A percentile compares a stretch with the other conserved stretches of the same genome.
These are phyloP conservation scores for Emydoidea blandingii DNA, from an alignment of 2,797 vertebrate genomes.

Conservation along the genomic window DNA sequence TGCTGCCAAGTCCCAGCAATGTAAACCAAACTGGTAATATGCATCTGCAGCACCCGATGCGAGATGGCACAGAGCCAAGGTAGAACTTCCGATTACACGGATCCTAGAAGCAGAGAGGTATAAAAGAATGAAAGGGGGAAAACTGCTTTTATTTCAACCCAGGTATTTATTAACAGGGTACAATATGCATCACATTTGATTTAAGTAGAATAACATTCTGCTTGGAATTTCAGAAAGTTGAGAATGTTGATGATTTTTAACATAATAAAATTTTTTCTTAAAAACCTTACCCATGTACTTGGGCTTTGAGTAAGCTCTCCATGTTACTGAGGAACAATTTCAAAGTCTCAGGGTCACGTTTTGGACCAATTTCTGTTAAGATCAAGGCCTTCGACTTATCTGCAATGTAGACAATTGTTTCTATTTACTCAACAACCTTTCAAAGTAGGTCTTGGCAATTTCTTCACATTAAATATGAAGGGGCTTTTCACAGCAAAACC, in stretches of 20 bases:
- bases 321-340: constrained; percentile 89
- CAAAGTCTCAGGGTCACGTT: constrained; percentile 87
- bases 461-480: not conserved
- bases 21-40: constrained; percentile 90
- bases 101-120: constrained; percentile 74
- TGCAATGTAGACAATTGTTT: constrained; percentile 72
- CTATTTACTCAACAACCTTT: constrained; percentile 43
- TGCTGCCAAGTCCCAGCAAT: constrained; percentile 91
- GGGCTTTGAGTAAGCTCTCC: constrained; percentile 85
- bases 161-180: fast-evolving
- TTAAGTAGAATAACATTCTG: not conserved
- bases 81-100: constrained; percentile 89
- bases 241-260: not conserved
- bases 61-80: constrained; percentile 85
- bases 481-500: constrained; percentile 11
- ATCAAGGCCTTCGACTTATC: constrained; percentile 89
- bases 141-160: not conserved
- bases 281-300: constrained; percentile 85
- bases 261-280: not conserved
- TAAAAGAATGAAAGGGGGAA: not conserved
- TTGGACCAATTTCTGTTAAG: constrained; percentile 90
- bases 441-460: not conserved
- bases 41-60: constrained; percentile 86
- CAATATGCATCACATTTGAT: fast-evolving
- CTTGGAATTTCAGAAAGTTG: not conserved